A percentile compares a stretch with the other conserved stretches of the same genome.
Conservation (phyloP, 2,113 vertebrate species). For the Theristicus caerulescens region DNA sequence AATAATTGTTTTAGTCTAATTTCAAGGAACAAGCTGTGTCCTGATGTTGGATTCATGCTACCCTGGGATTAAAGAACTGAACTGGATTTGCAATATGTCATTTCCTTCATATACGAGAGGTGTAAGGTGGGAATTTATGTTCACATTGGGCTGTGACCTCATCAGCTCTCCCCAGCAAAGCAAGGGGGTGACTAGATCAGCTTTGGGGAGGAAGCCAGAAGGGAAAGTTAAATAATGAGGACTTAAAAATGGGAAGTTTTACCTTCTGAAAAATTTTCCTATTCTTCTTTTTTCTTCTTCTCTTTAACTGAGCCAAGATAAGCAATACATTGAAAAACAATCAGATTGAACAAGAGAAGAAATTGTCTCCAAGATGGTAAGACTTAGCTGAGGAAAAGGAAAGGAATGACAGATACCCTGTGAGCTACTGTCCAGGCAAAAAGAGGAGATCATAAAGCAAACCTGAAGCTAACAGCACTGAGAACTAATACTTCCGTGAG, state of each 20-base stretch:
- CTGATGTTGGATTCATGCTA: background rate
- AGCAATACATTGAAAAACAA: background rate
- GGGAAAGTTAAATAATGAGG: background rate
- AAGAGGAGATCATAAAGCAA: background rate
- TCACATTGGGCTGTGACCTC: background rate
- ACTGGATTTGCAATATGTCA: background rate
- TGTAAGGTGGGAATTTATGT: background rate
- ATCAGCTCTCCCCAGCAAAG: background rate
- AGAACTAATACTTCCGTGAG: background rate
- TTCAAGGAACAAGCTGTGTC: background rate
- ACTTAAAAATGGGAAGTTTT: background rate
- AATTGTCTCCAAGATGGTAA: background rate
- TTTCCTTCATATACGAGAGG: background rate
- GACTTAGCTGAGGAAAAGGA: background rate
- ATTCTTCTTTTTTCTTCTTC: background rate
- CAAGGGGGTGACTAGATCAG: too few species aligned
- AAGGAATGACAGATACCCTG: background rate
- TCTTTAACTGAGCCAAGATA: background rate
- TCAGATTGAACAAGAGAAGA: background rate
- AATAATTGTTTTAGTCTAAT: background rate
- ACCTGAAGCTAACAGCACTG: background rate
- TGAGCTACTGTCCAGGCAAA: background rate
- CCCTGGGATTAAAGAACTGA: background rate
- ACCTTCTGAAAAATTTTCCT: background rate
- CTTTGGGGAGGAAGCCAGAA: background rate